Base-by-base conservation (phyloP, 2,113 vertebrate species). In the Xiphophorus couchianus region DNA sequence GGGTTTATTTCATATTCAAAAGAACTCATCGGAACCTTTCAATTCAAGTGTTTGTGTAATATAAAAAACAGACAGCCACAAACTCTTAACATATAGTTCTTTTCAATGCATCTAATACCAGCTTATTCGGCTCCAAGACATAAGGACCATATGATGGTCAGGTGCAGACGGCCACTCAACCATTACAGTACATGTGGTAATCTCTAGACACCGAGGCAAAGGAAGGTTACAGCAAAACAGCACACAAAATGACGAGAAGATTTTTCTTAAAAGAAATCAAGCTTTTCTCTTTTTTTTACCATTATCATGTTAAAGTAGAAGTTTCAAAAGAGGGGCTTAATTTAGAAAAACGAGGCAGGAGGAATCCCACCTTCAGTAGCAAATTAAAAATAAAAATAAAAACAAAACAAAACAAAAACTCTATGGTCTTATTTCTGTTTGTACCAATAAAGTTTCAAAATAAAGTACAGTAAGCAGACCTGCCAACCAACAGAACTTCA, bases 61-160 rank as follows among this genome's bases (percentile, higher is more conserved):
- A 60, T 84, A 85, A 77, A 89, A 85, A 31, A 44, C 10, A 33
- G 67, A 69, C 81, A 80, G 67, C 60, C 69, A 85, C 69, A 86
- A 58, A 58, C 51, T 25, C 66, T 62, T 77, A 66, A 81, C 31
- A 63, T 79, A 85, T 60, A 85, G 66, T 31, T 67, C 66, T 83
- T 83, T 80, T 44, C 28, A 64, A 81, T 69, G 51, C 51, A 25
- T 54, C 19, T 8, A 54, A 25, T 25, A 22, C 22, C 62, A 81
- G 65, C 60, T 54, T 82, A 54, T 73, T 70, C 66, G 80, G 66
- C 75, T 80, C 71, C 74, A 73, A 78, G 68, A 88, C 70, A 31
- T 81, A 78, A 70, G 39, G 86, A 91, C 90, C 89, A 90, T 91
- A 89, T 89, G 71, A 90, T 91, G 90, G 89, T 86, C 90, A 89